These are phyloP conservation scores for Gallinago media DNA, from an alignment of 2,113 vertebrate genomes.

Conservation along the genomic window DNA sequence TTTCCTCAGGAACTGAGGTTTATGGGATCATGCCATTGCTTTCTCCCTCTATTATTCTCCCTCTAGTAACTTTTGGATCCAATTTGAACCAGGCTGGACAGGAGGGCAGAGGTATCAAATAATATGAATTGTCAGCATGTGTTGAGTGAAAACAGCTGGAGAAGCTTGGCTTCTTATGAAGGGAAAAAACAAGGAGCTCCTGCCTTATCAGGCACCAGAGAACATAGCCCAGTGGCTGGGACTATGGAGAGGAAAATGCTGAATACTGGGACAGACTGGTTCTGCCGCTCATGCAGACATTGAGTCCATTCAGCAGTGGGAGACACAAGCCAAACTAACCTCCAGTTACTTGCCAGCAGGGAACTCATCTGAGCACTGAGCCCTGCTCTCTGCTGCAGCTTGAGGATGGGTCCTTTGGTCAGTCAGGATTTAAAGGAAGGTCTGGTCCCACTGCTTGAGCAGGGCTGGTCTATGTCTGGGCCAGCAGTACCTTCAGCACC, in stretches of 20 bases:
- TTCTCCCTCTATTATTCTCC: background rate
- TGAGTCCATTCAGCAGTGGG: background rate
- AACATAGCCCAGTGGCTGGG: background rate
- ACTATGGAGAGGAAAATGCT: background rate
- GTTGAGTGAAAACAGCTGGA: background rate
- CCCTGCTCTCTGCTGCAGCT: background rate
- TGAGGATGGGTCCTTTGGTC: rapidly evolving
- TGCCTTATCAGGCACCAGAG: background rate
- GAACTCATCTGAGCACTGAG: background rate
- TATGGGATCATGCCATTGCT: background rate
- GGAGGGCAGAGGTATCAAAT: background rate
- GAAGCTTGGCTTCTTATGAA: background rate
- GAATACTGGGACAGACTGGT: background rate
- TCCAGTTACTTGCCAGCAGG: background rate
- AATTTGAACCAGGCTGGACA: background rate
- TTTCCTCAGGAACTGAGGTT: background rate
- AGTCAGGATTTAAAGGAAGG: background rate
- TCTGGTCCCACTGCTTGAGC: background rate
- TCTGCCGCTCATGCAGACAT: background rate
- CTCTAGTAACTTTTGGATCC: background rate
- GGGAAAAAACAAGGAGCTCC: background rate
- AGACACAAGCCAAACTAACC: background rate
- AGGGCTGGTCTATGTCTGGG: background rate
- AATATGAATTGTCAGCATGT: background rate
- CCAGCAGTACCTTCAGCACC: background rate